Conservation (phyloP, 2,888 invertebrate genomes). For the Nymphalis c-album region DNA sequence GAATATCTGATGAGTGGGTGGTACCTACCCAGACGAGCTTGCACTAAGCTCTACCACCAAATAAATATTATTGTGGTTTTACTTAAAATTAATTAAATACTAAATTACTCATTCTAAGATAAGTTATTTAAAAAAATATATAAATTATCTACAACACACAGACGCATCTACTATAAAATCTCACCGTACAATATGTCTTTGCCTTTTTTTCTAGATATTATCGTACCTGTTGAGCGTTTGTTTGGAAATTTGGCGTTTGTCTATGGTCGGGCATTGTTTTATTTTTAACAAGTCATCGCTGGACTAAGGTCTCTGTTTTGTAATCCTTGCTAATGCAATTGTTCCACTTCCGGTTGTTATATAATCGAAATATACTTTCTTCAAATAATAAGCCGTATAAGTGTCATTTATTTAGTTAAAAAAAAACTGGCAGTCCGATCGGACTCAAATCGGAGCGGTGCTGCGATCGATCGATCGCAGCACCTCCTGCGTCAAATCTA, state of each 20-base stretch:
- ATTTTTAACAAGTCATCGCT: slow-evolving; percentile 55
- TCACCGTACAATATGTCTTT: slow-evolving; percentile 38
- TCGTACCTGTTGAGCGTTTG: slow-evolving; percentile 53
- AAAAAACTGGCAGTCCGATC: too few species aligned
- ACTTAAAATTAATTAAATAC: not conserved
- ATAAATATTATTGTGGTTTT: not conserved
- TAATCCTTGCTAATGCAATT: slow-evolving; percentile 23
- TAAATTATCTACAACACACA: slow-evolving; percentile 20
- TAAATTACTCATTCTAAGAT: not conserved
- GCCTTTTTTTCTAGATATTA: slow-evolving; percentile 57
- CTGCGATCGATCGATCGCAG: too few species aligned
- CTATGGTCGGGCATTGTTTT: slow-evolving; percentile 57
- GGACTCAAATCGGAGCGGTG: too few species aligned
- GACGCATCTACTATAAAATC: slow-evolving; percentile 44
- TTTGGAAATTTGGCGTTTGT: slow-evolving; percentile 71
- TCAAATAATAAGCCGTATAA: not conserved
- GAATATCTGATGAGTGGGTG: too few species aligned
- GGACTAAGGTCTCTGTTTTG: slow-evolving; percentile 32
- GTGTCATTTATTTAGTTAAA: too few species aligned
- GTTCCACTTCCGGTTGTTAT: slow-evolving; percentile 30
- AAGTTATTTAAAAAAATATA: not conserved
- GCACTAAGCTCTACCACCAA: too few species aligned
- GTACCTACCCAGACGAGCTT: too few species aligned
- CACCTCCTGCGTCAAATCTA: too few species aligned
- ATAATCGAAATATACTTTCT: too few species aligned